Evolutionary conservation across 2,113 vertebrate genomes (phyloP).

Genomic region (Platichthys flesus): DNA sequence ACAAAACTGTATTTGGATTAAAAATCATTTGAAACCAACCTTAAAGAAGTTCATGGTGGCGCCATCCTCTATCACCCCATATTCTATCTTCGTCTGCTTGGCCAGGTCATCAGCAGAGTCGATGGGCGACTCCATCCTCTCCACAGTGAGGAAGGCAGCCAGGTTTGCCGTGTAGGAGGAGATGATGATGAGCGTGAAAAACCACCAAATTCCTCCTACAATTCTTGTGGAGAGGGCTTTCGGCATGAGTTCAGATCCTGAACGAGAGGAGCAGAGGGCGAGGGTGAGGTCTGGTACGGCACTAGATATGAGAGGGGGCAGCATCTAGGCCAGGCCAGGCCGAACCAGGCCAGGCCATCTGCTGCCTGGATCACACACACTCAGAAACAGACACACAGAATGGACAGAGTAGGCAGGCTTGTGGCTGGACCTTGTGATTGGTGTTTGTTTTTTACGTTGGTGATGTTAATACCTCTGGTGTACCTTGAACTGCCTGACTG

Average conservation of each 20-base stretch:
- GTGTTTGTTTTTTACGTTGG: constrained; percentile 9
- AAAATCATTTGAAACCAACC: constrained; percentile 78
- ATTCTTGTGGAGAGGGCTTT: constrained; percentile 99
- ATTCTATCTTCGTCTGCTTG: constrained; percentile 99
- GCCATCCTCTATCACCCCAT: constrained; percentile 95
- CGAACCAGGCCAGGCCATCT: constrained; percentile 44
- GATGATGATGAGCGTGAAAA: constrained; percentile 99
- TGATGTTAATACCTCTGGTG: background rate
- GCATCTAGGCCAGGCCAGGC: constrained; percentile 30
- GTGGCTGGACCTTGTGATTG: constrained; percentile 12
- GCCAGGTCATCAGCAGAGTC: constrained; percentile 98
- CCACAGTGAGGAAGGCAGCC: constrained; percentile 99
- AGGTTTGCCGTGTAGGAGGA: constrained; percentile 99
- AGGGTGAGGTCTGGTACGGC: constrained; percentile 44
- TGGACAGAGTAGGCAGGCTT: constrained; percentile 57
- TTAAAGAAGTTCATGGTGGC: constrained; percentile 98
- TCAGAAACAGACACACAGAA: constrained; percentile 26
- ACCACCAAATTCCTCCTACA: constrained; percentile 99
- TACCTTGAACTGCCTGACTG: too few relatives aligned
- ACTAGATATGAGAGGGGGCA: constrained; percentile 45
- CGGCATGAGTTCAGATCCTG: constrained; percentile 99
- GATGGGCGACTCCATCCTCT: constrained; percentile 98
- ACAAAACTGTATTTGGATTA: background rate
- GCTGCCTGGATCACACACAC: constrained; percentile 45
- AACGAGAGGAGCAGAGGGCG: constrained; percentile 86